These are phyloP conservation scores for Drosophila barbarae DNA, from an alignment of 2,888 invertebrate species.

Conservation along the genomic window DNA sequence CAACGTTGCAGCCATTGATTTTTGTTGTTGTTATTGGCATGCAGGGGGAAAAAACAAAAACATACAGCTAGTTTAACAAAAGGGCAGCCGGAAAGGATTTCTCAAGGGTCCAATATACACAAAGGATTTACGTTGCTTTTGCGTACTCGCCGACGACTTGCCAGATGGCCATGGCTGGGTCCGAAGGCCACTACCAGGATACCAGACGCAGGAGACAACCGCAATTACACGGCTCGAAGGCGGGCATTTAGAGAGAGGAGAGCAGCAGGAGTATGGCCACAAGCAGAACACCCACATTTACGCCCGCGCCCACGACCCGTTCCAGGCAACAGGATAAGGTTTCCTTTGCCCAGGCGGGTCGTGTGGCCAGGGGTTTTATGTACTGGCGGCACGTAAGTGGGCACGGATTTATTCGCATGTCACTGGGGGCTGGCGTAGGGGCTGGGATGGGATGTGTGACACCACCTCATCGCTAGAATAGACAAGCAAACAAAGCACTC, in stretches of 20 bases:
- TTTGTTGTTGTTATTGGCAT: slow-evolving; percentile 59
- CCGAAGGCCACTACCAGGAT: slow-evolving; percentile 44
- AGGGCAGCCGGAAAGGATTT: slow-evolving; percentile 48
- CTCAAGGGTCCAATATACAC: slow-evolving; percentile 50
- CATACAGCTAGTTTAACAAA: slow-evolving; percentile 36
- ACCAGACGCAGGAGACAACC: slow-evolving; percentile 27
- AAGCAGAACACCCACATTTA: slow-evolving; percentile 21
- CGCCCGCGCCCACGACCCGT: slow-evolving; percentile 1
- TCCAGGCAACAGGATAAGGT: slow-evolving; percentile 39
- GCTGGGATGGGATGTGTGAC: slow-evolving; percentile 12
- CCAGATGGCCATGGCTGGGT: slow-evolving; percentile 48
- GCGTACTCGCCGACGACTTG: slow-evolving; percentile 25
- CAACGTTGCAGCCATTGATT: slow-evolving; percentile 68
- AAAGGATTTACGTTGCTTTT: slow-evolving; percentile 41
- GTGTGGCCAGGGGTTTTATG: slow-evolving; percentile 68
- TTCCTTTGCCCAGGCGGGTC: slow-evolving; percentile 62
- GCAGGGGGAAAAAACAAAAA: slow-evolving; percentile 40
- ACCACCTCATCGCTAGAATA: slow-evolving; percentile 39
- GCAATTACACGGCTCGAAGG: slow-evolving; percentile 16
- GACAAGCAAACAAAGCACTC: slow-evolving; percentile 29
- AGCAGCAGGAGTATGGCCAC: slow-evolving; percentile 48
- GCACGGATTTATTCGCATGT: slow-evolving; percentile 46
- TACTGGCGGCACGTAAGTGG: slow-evolving; percentile 72
- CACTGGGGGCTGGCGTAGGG: not conserved
- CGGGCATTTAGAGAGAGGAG: slow-evolving; percentile 1